phyloP scores from a whole-genome alignment of 2,797 vertebrate species.

The Astyanax mexicanus region DNA sequence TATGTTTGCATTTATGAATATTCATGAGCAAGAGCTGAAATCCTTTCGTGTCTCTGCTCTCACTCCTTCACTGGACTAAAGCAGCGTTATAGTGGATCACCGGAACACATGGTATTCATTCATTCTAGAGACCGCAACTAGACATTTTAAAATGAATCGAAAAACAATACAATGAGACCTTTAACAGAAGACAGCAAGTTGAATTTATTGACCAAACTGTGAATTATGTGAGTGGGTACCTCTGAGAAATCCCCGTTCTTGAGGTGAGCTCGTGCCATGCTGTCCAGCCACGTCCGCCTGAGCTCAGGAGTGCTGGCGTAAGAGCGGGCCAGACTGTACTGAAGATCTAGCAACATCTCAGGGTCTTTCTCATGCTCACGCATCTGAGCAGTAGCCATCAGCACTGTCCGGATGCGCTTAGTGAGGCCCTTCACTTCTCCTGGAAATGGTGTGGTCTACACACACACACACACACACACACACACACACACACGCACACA shows the following conservation, averaged over 20 bases:
- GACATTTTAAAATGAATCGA: too few relatives aligned
- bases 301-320: constrained; percentile 97
- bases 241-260: constrained; percentile 96
- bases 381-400: constrained; percentile 98
- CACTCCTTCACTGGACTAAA: too few relatives aligned
- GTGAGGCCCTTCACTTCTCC: constrained; percentile 95
- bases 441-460: constrained; percentile 90
- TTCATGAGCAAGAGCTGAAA: too few relatives aligned
- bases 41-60: too few relatives aligned
- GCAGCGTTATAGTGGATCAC: too few relatives aligned
- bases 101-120: too few relatives aligned
- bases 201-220: background rate
- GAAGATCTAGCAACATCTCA: constrained; percentile 95
- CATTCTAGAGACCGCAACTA: too few relatives aligned
- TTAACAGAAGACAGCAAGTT: background rate
- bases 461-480: background rate
- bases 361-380: constrained; percentile 95
- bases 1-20: too few relatives aligned
- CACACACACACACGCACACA: constrained; percentile 6
- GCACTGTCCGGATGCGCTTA: constrained; percentile 94
- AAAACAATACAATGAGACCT: background rate
- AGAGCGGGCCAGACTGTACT: constrained; percentile 95
- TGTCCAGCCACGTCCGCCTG: constrained; percentile 95
- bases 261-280: constrained; percentile 95
- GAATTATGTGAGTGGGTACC: constrained; percentile 70